These are phyloP conservation scores for Meloidogyne exigua DNA, from an alignment of 1,140 invertebrate species.

Conservation along the genomic window DNA sequence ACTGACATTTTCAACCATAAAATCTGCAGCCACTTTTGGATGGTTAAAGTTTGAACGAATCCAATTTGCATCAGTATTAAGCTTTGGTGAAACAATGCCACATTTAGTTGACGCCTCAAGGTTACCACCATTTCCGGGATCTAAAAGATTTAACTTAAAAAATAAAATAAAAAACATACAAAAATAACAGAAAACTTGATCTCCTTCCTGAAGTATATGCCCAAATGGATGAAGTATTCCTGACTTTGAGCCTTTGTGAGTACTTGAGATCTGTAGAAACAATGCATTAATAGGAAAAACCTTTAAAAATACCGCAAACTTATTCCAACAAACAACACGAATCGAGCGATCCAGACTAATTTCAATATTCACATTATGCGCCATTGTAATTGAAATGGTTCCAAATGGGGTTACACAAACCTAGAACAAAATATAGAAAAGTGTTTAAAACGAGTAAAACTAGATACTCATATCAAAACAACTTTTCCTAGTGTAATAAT, in stretches of 20 bases:
- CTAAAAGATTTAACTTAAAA: background rate
- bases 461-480: too few species aligned
- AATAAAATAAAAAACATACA: constrained; percentile 23
- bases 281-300: background rate
- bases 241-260: constrained; percentile 17
- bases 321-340: constrained; percentile 35
- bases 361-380: constrained; percentile 38
- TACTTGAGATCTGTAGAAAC: constrained; percentile 29
- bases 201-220: constrained; percentile 28
- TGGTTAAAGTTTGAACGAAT: background rate
- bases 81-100: constrained; percentile 5
- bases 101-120: background rate
- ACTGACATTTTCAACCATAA: background rate
- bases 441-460: background rate
- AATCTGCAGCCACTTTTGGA: background rate
- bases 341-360: constrained; percentile 33
- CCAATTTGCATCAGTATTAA: constrained; percentile 21
- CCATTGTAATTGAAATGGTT: constrained; percentile 38
- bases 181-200: constrained; percentile 37
- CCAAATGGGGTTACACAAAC: constrained; percentile 33
- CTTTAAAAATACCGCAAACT: constrained; percentile 28
- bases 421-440: background rate
- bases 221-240: constrained; percentile 30
- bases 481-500: too few species aligned
- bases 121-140: background rate